Conservation (phyloP, 2,797 vertebrate species). For the Gallinago solitaria region DNA sequence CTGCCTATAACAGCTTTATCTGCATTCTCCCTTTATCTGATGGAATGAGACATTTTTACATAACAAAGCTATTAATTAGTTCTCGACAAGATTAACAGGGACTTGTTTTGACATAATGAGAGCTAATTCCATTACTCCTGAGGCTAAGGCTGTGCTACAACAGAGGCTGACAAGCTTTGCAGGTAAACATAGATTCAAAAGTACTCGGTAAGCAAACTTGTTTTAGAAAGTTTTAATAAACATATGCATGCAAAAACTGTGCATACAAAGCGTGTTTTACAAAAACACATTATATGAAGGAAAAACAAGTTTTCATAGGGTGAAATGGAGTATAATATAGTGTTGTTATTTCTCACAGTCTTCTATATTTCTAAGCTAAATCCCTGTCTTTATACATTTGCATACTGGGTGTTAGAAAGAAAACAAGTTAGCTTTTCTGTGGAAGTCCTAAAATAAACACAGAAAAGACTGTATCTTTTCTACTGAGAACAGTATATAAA, state of each 20-base stretch:
- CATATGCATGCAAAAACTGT: neutral
- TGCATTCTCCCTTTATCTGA: constrained; percentile 38
- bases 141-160: constrained; percentile 25
- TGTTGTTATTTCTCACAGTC: neutral
- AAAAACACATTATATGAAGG: neutral
- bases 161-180: neutral
- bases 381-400: neutral
- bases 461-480: neutral
- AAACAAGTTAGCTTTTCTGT: neutral
- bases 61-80: constrained; percentile 42
- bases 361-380: neutral
- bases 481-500: neutral
- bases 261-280: neutral
- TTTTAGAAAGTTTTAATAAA: neutral
- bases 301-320: neutral
- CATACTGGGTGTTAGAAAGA: neutral
- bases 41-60: constrained; percentile 26
- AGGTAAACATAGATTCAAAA: constrained; percentile 17
- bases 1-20: neutral
- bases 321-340: neutral
- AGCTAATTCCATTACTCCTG: constrained; percentile 8
- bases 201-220: neutral
- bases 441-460: neutral
- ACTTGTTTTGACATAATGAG: constrained; percentile 47
- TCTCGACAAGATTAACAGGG: constrained; percentile 23